phyloP scores from a whole-genome alignment of 2,113 vertebrate genomes.

The Vidua chalybeata region DNA sequence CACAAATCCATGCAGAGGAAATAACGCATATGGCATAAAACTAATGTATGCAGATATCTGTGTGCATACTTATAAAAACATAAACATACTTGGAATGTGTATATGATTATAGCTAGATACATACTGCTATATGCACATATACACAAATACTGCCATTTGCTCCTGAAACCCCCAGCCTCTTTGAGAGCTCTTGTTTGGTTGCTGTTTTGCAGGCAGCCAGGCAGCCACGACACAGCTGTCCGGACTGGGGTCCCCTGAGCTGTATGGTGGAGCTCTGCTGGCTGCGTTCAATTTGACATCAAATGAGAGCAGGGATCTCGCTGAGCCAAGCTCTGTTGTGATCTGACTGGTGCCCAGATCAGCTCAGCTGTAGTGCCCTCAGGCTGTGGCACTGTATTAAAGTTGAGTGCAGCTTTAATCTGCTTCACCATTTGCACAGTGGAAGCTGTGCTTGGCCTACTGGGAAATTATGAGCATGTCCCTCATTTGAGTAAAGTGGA shows the following conservation, averaged over 20 bases:
- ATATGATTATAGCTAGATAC: neutral
- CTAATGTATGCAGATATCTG: neutral
- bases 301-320: constrained; percentile 21
- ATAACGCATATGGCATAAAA: neutral
- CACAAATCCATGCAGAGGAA: neutral
- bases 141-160: neutral
- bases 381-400: constrained; percentile 19
- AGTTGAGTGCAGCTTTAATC: constrained; percentile 57
- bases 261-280: neutral
- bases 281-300: constrained; percentile 20
- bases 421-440: neutral
- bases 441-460: constrained; percentile 8
- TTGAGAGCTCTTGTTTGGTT: neutral
- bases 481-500: neutral
- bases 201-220: neutral
- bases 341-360: constrained; percentile 31
- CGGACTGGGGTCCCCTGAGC: constrained; percentile 5
- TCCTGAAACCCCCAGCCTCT: neutral
- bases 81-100: neutral
- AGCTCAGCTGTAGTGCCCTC: constrained; percentile 35
- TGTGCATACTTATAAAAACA: neutral
- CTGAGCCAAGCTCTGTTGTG: neutral
- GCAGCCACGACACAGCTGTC: neutral
- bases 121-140: neutral
- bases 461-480: constrained; percentile 38